phyloP scores from a whole-genome alignment of 2,797 vertebrate species.

The Vespertilio murinus region DNA sequence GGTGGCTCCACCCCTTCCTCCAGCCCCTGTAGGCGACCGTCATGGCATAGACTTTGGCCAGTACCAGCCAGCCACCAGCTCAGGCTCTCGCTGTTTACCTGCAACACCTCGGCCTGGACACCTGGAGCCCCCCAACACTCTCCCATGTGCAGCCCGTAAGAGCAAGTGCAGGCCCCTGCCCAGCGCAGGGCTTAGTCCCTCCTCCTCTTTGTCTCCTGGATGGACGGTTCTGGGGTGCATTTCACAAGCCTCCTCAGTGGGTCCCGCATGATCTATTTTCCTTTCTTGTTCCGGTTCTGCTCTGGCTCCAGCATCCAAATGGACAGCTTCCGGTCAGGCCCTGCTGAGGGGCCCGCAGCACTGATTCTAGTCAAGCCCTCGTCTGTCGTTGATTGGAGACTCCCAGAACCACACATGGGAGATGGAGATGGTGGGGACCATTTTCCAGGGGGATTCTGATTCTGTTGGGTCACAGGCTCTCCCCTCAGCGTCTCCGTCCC shows the following conservation, averaged over 20 bases:
- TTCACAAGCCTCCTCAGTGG: not conserved
- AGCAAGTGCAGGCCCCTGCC: rapidly evolving
- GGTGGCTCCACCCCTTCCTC: not conserved
- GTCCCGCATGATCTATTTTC: not conserved
- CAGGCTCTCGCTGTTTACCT: not conserved
- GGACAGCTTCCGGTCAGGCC: not conserved
- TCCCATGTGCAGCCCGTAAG: not conserved
- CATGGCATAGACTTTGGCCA: not conserved
- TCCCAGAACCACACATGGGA: not conserved
- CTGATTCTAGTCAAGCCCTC: not conserved
- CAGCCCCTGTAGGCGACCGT: not conserved
- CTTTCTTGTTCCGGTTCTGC: not conserved
- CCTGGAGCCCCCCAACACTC: not conserved
- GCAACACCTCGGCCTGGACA: not conserved
- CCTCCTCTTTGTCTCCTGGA: not conserved
- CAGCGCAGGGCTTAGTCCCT: not conserved
- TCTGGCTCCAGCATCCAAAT: not conserved
- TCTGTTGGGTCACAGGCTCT: not conserved
- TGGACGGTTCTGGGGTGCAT: not conserved
- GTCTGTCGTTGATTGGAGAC: not conserved
- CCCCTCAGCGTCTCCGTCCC: not conserved
- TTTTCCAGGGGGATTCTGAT: not conserved
- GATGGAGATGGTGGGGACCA: not conserved
- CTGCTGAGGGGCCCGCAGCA: not conserved
- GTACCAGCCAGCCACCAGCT: not conserved